phyloP scores from a whole-genome alignment of 2,113 vertebrate species.

The Rallus limicola region DNA sequence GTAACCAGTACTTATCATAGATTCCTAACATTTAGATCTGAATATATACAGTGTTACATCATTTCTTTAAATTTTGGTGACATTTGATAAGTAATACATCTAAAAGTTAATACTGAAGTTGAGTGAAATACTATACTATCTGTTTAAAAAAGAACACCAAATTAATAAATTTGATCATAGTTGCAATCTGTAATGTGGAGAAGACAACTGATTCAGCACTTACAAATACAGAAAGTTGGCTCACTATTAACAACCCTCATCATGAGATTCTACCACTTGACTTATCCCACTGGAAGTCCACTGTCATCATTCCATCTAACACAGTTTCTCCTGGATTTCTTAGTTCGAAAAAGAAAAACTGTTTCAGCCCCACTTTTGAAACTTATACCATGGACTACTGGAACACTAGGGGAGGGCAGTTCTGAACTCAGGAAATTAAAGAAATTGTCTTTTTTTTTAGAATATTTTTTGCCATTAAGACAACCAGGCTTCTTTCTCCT shows the following conservation, averaged over 20 bases:
- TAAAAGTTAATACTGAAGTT: background rate
- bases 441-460: background rate
- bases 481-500: background rate
- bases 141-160: background rate
- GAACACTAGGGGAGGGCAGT: background rate
- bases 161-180: background rate
- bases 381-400: background rate
- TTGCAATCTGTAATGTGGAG: background rate
- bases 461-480: background rate
- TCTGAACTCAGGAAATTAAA: background rate
- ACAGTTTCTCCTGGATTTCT: background rate
- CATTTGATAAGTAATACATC: background rate
- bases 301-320: background rate
- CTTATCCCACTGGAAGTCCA: background rate
- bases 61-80: background rate
- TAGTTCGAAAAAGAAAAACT: background rate
- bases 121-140: background rate
- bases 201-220: background rate
- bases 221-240: background rate
- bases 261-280: background rate
- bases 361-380: background rate
- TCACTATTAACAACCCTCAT: background rate
- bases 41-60: background rate
- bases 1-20: background rate
- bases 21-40: background rate